Percentiles rank a stretch among this genome's conserved stretches.
Evolutionary conservation across 2,888 invertebrate species (phyloP).

Genomic region (Fragum sueziense): DNA sequence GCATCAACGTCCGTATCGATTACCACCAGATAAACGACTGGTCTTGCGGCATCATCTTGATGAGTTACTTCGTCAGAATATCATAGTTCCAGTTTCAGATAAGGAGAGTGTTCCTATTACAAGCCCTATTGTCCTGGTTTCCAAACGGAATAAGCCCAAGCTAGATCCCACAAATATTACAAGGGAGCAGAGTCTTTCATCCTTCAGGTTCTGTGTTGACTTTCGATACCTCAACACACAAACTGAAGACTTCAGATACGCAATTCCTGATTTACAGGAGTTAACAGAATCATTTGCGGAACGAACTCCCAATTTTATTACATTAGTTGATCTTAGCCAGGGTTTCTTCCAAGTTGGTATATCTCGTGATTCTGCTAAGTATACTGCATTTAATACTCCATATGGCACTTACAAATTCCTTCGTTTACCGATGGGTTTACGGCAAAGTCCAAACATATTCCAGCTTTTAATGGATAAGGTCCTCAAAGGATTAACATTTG

Average conservation of each 20-base stretch:
- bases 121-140: conserved; percentile 39
- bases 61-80: conserved; percentile 36
- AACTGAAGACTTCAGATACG: conserved; percentile 28
- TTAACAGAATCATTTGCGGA: conserved; percentile 46
- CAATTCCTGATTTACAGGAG: conserved; percentile 44
- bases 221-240: conserved; percentile 49
- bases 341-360: conserved; percentile 34
- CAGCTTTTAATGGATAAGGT: conserved; percentile 57
- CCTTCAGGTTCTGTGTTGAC: conserved; percentile 42
- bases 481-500: conserved; percentile 37
- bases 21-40: conserved; percentile 24
- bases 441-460: conserved; percentile 49
- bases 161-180: conserved; percentile 14
- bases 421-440: conserved; percentile 53
- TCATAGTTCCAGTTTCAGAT: conserved; percentile 34
- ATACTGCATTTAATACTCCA: conserved; percentile 53
- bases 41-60: conserved; percentile 38
- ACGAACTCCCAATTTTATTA: conserved; percentile 27
- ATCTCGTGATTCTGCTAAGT: conserved; percentile 14
- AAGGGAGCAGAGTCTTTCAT: conserved; percentile 38
- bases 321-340: conserved; percentile 10
- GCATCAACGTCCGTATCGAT: conserved; percentile 37
- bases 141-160: conserved; percentile 38
- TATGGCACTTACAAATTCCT: conserved; percentile 55
- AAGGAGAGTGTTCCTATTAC: conserved; percentile 34